Base-by-base conservation (phyloP, 2,797 vertebrate species). In the Masticophis lateralis region DNA sequence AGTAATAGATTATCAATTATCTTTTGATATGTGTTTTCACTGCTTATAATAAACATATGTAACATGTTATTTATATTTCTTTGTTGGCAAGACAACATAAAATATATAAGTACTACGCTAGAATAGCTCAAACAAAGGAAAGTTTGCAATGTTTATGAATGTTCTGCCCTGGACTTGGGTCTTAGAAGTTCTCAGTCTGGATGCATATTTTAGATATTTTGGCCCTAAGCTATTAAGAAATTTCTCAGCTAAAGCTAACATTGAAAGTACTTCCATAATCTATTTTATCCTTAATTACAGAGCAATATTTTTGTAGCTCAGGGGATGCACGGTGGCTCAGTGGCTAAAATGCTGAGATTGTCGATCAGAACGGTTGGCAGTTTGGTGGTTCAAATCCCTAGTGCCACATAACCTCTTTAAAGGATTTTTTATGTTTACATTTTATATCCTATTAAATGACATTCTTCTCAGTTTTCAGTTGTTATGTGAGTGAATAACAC, bases 1-100 rank as follows among this genome's bases (percentile, higher is more conserved):
- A 43, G 18, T 22, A 43, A 79, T 43, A 43, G 18, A 79, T 43
- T 43, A 22, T 92, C 28, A 91, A 28, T n/a, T 83, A 95, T 2
- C 61, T 87, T 93, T 90, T 91, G 63, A 90, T 92, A 43, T 94
- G 87, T 92, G 86, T 86, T 1, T 2, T 47, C 91, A 86, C 93
- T 96, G 92, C 37, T 94, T 95, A 37, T 92, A 91, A 93, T 95
- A 53, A 93, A 92, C 90, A 91, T 43, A 83, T 93, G 27, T 43
- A 94, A 91, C n/a, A 20, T n/a, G 16, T 93, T 94, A 94, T 83
- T 83, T 86, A 69, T 61, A 32, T 79, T 88, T 83, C 20, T 83
- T 20, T 83, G 10, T 83, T 47, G 12, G 37, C 43, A 37, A 88
- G 32, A 43, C 22, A 43, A 63, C 53, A 69, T 16, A 92, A 69